Base-by-base conservation (phyloP, 2,888 invertebrate species). In the Deilephila elpenor region DNA sequence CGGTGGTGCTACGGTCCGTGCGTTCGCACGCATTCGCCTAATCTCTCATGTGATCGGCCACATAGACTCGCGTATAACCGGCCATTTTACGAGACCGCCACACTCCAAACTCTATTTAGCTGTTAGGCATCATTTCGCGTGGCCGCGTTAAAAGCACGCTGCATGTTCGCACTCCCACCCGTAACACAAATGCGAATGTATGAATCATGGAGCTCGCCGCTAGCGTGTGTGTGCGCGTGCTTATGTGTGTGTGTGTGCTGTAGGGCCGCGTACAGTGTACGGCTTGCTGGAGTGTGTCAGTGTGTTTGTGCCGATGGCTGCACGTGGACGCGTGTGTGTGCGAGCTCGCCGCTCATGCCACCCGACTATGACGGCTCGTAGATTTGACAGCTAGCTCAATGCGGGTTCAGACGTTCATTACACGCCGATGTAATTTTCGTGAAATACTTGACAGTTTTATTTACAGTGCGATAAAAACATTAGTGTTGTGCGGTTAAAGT, bases 341-440 rank as follows among this genome's bases (percentile, higher is more conserved):
- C 91, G 82, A 88, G 67, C 44, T 67, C 67, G 88, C 90, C 91
- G 92, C 93, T 94, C 94, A 94, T 94, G 93, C 93, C 94, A 93
- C 91, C 94, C 88, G 93, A 93, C 94, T 94, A 95, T 95, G 95
- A 95, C 95, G 95, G 94, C 91, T 91, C 94, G 95, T 95, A 95
- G 95, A 95, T 94, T 95, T 95, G 95, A 95, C 95, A 95, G 95
- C 95, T 95, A 94, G 94, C 94, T 94, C 94, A 95, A 95, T 94
- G 94, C 94, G 93, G 93, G 94, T 90, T 91, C 94, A 94, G 94
- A 94, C 94, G 94, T 94, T 92, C 91, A 93, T 93, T 93, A 93
- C 87, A 92, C 92, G 89, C 87, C 89, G 89, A 90, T 89, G 89
- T 93, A 91, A 93, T 93, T 91, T 91, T 89, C 87, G 92, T 92